Base-by-base conservation (phyloP, 2,888 invertebrate species). In the Zelleria hepariella region DNA sequence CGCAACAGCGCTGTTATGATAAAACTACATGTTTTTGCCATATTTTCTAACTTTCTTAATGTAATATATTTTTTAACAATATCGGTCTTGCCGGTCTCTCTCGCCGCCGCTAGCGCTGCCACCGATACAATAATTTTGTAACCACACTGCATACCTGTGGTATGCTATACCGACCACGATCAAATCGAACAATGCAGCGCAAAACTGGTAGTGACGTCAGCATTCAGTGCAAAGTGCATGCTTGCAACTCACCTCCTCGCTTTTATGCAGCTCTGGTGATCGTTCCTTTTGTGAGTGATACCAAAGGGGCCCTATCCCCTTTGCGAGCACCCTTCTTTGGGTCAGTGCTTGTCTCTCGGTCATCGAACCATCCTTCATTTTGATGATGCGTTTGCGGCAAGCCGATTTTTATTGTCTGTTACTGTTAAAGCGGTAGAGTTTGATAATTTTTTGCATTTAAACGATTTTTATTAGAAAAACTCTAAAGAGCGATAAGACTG, bases 271-370 rank as follows among this genome's bases (percentile, higher is more conserved):
- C 71, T 86, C 85, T 88, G 78, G 86, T 89, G 82, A 65, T 73
- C 75, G 78, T 84, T 87, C 88, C 88, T 88, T 88, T 83, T 82
- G 80, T 79, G 70, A 79, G 74, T 77, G 78, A 82, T 84, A 84
- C 85, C 77, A 87, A 87, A 87, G 88, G 80, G 88, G 88, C 87
- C 87, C 87, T 87, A 87, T 83, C 87, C 87, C 85, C 86, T 86
- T 86, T 71, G 75, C 72, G 75, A 73, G 75, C 82, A 83, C 87
- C 86, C 87, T 87, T 87, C 86, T 84, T 73, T 85, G 84, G 87
- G 86, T 86, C 87, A 87, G 72, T 74, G 78, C 72, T 73, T 81
- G 77, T 79, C 72, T 74, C 67, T 72, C 77, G 49, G 49, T 49
- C 49, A 49, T 20, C 21, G 49, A 42, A 42, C 32, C 15, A 15